A percentile compares a stretch with the other conserved stretches of the same genome.
These are phyloP conservation scores for Vidua macroura DNA, from an alignment of 2,113 vertebrate species.

Conservation along the genomic window DNA sequence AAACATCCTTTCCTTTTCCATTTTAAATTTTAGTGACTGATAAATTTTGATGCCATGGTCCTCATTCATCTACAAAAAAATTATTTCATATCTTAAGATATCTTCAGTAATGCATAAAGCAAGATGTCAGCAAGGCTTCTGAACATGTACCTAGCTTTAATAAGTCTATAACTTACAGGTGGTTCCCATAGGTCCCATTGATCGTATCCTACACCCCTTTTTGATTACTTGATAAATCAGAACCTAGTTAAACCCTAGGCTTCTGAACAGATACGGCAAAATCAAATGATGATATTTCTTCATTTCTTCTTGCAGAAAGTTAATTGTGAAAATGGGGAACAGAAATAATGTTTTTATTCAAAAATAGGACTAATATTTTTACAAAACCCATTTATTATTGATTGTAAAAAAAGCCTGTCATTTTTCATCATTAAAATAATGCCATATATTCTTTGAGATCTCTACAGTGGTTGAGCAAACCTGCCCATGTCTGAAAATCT, in stretches of 20 bases:
- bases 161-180: background rate
- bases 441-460: background rate
- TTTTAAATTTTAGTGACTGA: background rate
- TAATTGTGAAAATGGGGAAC: background rate
- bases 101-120: background rate
- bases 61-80: background rate
- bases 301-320: background rate
- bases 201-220: background rate
- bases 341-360: background rate
- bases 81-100: background rate
- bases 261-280: background rate
- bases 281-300: background rate
- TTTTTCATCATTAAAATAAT: background rate
- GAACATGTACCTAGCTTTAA: background rate
- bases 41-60: background rate
- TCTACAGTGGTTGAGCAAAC: background rate
- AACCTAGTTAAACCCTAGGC: background rate
- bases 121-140: background rate
- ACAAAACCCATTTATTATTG: background rate
- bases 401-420: background rate
- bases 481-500: background rate
- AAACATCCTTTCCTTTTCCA: background rate
- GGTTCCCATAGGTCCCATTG: background rate
- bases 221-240: background rate
- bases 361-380: background rate